A percentile compares a stretch with the other conserved stretches of the same genome.
phyloP scores from a whole-genome alignment of 2,888 invertebrate genomes.

The Serripes groenlandicus region DNA sequence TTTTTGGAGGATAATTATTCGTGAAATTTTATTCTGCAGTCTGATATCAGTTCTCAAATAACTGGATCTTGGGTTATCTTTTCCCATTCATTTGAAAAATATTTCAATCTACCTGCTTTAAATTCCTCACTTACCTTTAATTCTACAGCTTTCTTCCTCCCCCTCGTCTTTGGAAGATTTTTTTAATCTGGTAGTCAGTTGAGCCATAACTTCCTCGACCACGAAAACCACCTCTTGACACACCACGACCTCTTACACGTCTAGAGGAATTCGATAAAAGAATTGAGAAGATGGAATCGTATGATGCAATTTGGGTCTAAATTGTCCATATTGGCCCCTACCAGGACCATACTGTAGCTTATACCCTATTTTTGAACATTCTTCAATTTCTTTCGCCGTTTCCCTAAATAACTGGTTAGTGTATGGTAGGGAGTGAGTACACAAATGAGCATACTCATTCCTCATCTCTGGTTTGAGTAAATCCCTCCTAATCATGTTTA shows the following conservation, averaged over 20 bases:
- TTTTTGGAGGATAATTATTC: background rate
- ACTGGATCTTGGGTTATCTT: background rate
- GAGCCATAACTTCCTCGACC: too few species aligned
- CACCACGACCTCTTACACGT: slow-evolving; percentile 4
- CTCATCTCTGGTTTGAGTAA: slow-evolving; percentile 44
- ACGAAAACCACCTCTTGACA: background rate
- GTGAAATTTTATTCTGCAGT: background rate
- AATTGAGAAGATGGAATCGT: too few species aligned
- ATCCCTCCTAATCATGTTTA: slow-evolving; percentile 32
- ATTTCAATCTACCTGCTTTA: slow-evolving; percentile 7
- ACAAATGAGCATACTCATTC: slow-evolving; percentile 46
- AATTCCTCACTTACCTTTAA: background rate
- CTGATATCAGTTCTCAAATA: background rate
- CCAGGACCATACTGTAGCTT: slow-evolving; percentile 33
- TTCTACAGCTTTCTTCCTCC: background rate
- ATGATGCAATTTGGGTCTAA: slow-evolving; percentile 5
- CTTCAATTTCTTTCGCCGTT: slow-evolving; percentile 53
- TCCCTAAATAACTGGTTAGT: slow-evolving; percentile 47
- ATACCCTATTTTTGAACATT: slow-evolving; percentile 39
- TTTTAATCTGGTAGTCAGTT: background rate
- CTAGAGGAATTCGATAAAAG: too few species aligned
- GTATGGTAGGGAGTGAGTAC: slow-evolving; percentile 34
- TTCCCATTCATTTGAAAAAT: slow-evolving; percentile 1
- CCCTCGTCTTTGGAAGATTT: background rate
- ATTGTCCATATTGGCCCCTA: background rate